Conservation (phyloP, 2,888 invertebrate species). For the Automeris io region DNA sequence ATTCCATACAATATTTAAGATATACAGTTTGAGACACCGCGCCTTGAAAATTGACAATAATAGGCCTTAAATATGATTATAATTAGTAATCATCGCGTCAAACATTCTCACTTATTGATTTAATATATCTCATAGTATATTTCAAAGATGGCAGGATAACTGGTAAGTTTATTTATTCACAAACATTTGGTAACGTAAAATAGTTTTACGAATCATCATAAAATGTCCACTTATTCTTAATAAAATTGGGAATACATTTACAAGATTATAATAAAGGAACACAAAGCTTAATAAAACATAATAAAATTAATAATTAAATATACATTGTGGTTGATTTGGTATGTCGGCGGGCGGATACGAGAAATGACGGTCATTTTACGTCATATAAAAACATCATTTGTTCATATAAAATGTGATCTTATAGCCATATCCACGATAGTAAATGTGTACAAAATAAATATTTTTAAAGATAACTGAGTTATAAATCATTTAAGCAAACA, state of each 20-base stretch:
- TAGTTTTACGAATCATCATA: slow-evolving; percentile 10
- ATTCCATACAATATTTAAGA: too few species aligned
- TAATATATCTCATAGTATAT: slow-evolving; percentile 4
- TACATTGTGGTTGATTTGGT: slow-evolving; percentile 68
- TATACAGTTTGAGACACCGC: too few species aligned
- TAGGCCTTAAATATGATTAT: too few species aligned
- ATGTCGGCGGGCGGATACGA: slow-evolving; percentile 49
- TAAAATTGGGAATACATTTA: slow-evolving; percentile 32
- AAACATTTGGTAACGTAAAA: slow-evolving; percentile 13
- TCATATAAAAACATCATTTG: slow-evolving; percentile 62
- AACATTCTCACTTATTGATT: not conserved
- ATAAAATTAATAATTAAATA: slow-evolving; percentile 38
- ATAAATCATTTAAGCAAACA: too few species aligned
- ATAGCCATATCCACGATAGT: too few species aligned
- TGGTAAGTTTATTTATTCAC: slow-evolving; percentile 7
- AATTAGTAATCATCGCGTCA: too few species aligned
- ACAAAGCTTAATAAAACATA: slow-evolving; percentile 54
- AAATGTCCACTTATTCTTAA: not conserved
- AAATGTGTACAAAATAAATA: too few species aligned
- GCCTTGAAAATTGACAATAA: too few species aligned
- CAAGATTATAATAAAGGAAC: slow-evolving; percentile 60
- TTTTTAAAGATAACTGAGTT: too few species aligned
- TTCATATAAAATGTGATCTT: slow-evolving; percentile 45
- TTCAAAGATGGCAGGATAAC: slow-evolving; percentile 5
- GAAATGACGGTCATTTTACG: slow-evolving; percentile 32